phyloP scores from a whole-genome alignment of 2,888 invertebrate species.

The Nymphalis c-album region DNA sequence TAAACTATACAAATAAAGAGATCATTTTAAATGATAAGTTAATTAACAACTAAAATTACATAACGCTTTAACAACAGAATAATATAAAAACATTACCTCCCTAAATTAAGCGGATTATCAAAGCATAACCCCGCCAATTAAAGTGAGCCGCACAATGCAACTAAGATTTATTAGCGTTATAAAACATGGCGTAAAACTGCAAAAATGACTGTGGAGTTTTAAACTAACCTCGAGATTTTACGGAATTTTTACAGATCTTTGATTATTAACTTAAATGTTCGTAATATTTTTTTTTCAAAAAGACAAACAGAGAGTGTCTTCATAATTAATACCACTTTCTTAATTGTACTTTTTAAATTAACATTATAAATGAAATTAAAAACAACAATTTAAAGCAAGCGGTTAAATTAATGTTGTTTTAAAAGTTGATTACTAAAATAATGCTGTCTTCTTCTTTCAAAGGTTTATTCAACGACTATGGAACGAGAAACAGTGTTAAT shows the following conservation, averaged over 20 bases:
- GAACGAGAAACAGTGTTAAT: too few relatives aligned
- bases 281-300: constrained; percentile 5
- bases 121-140: neutral
- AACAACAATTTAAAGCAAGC: too few relatives aligned
- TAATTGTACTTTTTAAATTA: too few relatives aligned
- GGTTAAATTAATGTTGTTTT: too few relatives aligned
- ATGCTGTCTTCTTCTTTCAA: too few relatives aligned
- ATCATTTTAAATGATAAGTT: neutral
- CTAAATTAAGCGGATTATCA: constrained; percentile 8
- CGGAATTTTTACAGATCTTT: constrained; percentile 31
- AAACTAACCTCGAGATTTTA: constrained; percentile 26
- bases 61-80: neutral
- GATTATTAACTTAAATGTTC: constrained; percentile 16
- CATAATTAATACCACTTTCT: neutral
- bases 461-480: too few relatives aligned
- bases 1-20: neutral
- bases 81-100: neutral
- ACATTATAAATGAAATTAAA: too few relatives aligned
- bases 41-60: neutral
- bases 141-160: constrained; percentile 8
- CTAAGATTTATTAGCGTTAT: constrained; percentile 26
- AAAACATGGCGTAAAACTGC: constrained; percentile 21
- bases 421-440: too few relatives aligned
- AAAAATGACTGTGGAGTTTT: constrained; percentile 7
- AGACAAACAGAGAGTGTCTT: neutral